phyloP scores from a whole-genome alignment of 1,140 invertebrate species.

The Drosophila gunungcola region DNA sequence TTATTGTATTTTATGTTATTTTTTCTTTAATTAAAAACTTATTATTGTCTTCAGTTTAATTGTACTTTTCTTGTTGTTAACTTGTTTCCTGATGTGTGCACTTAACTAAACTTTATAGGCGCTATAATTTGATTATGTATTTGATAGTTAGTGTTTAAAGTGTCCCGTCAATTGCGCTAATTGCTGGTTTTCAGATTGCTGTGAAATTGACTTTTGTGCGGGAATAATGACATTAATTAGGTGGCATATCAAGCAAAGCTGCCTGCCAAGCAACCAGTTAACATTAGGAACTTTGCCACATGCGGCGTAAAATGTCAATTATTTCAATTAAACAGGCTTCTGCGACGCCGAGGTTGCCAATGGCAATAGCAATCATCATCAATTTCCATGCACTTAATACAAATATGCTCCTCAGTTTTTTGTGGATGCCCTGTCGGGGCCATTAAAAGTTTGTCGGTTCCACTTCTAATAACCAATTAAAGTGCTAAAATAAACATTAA shows the following conservation, averaged over 20 bases:
- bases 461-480: conserved; percentile 75
- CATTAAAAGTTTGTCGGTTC: conserved; percentile 66
- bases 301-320: conserved; percentile 55
- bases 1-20: no score
- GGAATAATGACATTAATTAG: conserved; percentile 42
- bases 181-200: conserved; percentile 21
- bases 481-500: conserved; percentile 80
- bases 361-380: conserved; percentile 26
- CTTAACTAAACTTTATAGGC: conserved; percentile 32
- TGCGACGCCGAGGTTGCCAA: conserved; percentile 14
- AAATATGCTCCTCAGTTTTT: conserved; percentile 16
- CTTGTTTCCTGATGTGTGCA: neutral
- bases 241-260: conserved; percentile 21
- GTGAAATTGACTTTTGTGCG: conserved; percentile 16
- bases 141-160: conserved; percentile 17
- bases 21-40: no score
- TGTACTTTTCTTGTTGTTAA: neutral
- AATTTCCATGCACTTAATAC: conserved; percentile 49
- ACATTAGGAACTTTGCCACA: conserved; percentile 50
- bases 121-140: conserved; percentile 40
- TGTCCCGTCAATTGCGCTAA: conserved; percentile 15
- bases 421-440: conserved; percentile 29
- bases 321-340: conserved; percentile 40
- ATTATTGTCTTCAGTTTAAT: neutral
- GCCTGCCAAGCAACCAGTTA: conserved; percentile 28